Conservation (phyloP, 2,797 vertebrate genomes). For the Pelobates cultripes region DNA sequence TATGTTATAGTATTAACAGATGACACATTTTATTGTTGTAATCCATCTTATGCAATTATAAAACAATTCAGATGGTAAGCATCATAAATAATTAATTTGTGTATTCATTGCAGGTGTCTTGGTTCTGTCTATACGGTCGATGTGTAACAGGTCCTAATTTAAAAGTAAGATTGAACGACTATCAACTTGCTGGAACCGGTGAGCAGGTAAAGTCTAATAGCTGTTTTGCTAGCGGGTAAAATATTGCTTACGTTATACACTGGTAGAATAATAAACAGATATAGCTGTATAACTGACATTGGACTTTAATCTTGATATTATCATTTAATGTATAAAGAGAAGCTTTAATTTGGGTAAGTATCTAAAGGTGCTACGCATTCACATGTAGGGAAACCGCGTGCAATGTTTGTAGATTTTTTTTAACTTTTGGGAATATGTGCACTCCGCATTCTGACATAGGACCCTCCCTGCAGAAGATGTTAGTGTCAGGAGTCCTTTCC, state of each 20-base stretch:
- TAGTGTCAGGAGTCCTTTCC: no score
- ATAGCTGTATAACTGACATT: not conserved
- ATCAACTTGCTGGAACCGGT: constrained; percentile 83
- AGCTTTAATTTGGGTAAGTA: not conserved
- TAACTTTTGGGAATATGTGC: not conserved
- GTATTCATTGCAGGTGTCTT: constrained; percentile 79
- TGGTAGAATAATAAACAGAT: not conserved
- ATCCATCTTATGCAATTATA: not conserved
- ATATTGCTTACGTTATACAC: not conserved
- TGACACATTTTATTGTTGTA: not conserved
- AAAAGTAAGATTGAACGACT: constrained; percentile 87
- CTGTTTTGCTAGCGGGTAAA: not conserved
- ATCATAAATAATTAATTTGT: constrained; percentile 19
- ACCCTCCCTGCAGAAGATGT: no score
- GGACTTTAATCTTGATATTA: not conserved
- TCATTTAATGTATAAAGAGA: not conserved
- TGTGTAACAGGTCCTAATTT: constrained; percentile 73
- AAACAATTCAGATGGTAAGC: not conserved
- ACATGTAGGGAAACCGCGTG: not conserved
- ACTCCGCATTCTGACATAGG: no score
- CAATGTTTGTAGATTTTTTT: not conserved
- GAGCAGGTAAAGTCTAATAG: constrained; percentile 74
- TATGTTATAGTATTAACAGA: not conserved
- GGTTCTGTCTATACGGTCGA: constrained; percentile 87
- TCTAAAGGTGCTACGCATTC: not conserved